Evolutionary conservation across 2,888 invertebrate species (phyloP).

Genomic region (Hemistola chrysoprasaria): DNA sequence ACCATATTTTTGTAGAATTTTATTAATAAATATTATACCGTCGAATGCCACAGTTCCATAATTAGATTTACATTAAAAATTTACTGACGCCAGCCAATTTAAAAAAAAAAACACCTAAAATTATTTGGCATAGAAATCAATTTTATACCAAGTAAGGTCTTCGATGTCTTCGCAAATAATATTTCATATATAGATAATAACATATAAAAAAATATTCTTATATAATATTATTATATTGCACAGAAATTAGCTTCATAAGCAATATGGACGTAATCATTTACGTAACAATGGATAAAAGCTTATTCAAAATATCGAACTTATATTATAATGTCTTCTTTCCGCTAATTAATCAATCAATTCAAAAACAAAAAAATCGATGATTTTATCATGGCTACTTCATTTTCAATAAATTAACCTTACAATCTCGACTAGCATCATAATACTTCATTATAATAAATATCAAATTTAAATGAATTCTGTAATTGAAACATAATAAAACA

Average conservation of each 20-base stretch:
- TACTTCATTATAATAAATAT: slow-evolving; percentile 55
- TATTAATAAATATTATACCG: no score
- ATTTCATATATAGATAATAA: no score
- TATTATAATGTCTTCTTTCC: no score
- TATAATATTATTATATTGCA: slow-evolving; percentile 49
- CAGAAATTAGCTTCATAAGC: slow-evolving; percentile 61
- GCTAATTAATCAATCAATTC: no score
- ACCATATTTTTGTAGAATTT: no score
- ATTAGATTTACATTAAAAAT: no score
- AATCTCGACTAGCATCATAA: slow-evolving; percentile 78
- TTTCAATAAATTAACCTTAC: slow-evolving; percentile 41
- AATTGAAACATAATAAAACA: slow-evolving; percentile 25
- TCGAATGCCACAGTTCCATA: no score
- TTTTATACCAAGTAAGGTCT: no score
- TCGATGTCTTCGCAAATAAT: no score
- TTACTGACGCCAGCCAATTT: no score
- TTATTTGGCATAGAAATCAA: no score
- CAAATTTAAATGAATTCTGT: slow-evolving; percentile 38
- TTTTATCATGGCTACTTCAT: slow-evolving; percentile 8
- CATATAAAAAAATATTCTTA: slow-evolving; percentile 18
- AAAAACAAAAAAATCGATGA: slow-evolving; percentile 8
- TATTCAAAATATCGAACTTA: neutral
- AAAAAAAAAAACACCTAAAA: no score
- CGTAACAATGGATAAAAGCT: slow-evolving; percentile 26
- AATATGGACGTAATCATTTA: slow-evolving; percentile 57